phyloP scores from a whole-genome alignment of 2,113 vertebrate genomes.

The Hippocampus mohnikei region DNA sequence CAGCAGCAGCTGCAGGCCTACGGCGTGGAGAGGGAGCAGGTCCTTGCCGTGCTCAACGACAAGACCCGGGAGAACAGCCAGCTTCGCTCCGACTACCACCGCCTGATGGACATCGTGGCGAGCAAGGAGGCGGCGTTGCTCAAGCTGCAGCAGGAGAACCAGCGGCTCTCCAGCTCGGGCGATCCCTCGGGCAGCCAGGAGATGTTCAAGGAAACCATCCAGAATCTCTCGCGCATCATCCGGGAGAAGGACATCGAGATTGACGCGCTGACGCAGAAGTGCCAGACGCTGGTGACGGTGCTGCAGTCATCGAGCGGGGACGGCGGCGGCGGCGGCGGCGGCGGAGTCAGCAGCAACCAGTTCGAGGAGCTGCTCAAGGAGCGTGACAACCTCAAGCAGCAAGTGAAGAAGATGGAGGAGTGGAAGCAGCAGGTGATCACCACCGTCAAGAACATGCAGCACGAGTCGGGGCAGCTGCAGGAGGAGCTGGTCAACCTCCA shows the following conservation, averaged over 20 bases:
- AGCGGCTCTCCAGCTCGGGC: constrained; percentile 74
- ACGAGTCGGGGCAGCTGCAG: constrained; percentile 91
- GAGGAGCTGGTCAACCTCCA: constrained; percentile 89
- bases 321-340: constrained; percentile 30
- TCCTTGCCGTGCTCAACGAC: constrained; percentile 88
- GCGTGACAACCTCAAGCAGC: constrained; percentile 88
- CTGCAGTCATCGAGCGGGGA: constrained; percentile 77
- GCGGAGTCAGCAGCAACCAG: constrained; percentile 90
- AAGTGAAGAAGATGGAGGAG: constrained; percentile 98
- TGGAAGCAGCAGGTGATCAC: constrained; percentile 99
- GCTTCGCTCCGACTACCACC: constrained; percentile 87
- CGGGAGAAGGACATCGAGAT: constrained; percentile 98
- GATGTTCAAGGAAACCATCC: constrained; percentile 95
- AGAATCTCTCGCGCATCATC: constrained; percentile 96
- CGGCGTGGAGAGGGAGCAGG: constrained; percentile 84
- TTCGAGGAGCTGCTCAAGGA: constrained; percentile 95
- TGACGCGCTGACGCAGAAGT: constrained; percentile 93
- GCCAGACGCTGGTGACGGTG: constrained; percentile 88
- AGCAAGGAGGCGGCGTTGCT: constrained; percentile 87
- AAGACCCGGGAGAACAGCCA: constrained; percentile 93
- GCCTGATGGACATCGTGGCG: constrained; percentile 87
- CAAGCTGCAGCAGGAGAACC: constrained; percentile 91
- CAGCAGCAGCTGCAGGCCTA: constrained; percentile 92
- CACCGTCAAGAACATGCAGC: constrained; percentile 97
- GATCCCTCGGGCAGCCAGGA: constrained; percentile 87